Evolutionary conservation across 2,113 vertebrate species (phyloP).

Genomic region (Gavia stellata): DNA sequence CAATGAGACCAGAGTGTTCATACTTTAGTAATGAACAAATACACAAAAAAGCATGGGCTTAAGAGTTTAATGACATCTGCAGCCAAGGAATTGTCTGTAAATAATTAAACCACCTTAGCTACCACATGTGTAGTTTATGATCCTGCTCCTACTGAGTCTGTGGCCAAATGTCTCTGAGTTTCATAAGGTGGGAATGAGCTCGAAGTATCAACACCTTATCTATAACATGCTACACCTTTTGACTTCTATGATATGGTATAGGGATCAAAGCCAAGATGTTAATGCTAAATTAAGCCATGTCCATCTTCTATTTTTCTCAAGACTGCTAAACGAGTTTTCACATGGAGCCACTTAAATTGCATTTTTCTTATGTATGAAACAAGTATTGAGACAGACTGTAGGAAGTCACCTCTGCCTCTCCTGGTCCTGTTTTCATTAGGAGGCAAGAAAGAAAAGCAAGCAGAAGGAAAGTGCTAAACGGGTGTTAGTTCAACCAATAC

Average conservation of each 20-base stretch:
- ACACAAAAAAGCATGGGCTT: background rate
- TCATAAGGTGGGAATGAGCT: background rate
- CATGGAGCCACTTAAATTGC: background rate
- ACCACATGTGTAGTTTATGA: background rate
- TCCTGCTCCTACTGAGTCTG: background rate
- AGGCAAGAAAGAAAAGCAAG: background rate
- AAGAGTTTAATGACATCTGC: background rate
- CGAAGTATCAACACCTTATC: accelerated
- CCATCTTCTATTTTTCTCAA: background rate
- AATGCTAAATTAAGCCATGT: background rate
- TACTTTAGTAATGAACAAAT: background rate
- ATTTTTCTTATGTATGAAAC: background rate
- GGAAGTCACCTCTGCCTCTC: background rate
- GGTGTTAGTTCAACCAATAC: background rate
- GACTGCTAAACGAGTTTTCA: background rate
- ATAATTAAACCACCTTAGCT: background rate
- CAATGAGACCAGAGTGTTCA: background rate
- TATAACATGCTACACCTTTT: background rate
- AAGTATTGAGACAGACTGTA: background rate
- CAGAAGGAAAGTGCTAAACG: background rate
- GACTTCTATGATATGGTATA: background rate
- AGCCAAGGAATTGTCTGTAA: background rate
- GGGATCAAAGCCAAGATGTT: background rate
- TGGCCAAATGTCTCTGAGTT: background rate
- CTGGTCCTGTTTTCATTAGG: background rate